Base-by-base conservation (phyloP, 2,888 invertebrate species). In the Thymelicus sylvestris region DNA sequence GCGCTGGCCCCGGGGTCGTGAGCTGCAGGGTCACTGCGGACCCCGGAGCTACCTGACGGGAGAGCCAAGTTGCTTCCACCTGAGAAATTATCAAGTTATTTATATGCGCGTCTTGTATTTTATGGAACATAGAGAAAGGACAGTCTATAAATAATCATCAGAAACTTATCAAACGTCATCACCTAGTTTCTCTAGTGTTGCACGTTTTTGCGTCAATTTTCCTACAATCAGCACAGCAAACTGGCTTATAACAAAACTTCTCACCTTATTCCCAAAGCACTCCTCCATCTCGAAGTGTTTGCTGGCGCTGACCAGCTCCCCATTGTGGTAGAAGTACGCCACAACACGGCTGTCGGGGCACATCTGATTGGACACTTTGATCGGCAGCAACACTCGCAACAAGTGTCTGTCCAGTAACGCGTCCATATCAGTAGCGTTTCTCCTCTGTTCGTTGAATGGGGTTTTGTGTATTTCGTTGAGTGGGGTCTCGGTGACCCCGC, bases 251-350 rank as follows among this genome's bases (percentile, higher is more conserved):
- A 7, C 2, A 57, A 24, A 38, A 57, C 31, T 7, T 47, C 79
- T 78, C 79, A 95, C 95, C 91, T 95, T 93, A 80, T 95, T 95
- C 12, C 84, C 88, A 78, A 95, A 95, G 80, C 95, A 95, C 47
- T 94, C 93, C 6, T 94, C 90, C 78, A 95, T 91, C 19, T 92
- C 88, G 71, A 95, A 91, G 78, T 91, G 88, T 72, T 94, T 91
- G 75, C 90, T 93, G 6, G 95, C 94, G 57, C 95, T 95, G 10
- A 95, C 90, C 2, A 95, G 84, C 76, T 95, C 95, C 0, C 94
- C 94, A 55, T 94, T 92, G 24, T 91, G 84, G 71, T 95, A 89
- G 80, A 95, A 95, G 75, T 95, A 95, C 0, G 95, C 94, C 0
- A 95, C 85, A 71, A 95, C 73, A 73, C 94, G 89, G 61, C 93